phyloP scores from a whole-genome alignment of 2,888 invertebrate species.

The Phaonia tiefii region DNA sequence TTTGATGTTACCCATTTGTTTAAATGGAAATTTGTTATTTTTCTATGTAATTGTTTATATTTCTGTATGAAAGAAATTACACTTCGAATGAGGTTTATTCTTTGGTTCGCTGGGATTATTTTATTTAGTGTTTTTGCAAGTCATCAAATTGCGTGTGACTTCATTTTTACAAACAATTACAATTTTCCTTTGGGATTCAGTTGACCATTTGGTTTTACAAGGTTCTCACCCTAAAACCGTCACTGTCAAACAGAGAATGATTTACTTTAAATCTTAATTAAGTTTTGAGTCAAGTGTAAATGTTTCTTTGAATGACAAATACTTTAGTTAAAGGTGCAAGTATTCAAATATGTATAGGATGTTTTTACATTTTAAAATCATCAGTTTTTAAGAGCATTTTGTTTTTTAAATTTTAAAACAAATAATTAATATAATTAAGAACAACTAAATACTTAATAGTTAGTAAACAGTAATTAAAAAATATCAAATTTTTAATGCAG shows the following conservation, averaged over 20 bases:
- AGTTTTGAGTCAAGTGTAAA: not conserved
- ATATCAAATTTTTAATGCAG: too few relatives aligned
- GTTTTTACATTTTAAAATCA: too few relatives aligned
- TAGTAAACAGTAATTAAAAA: too few relatives aligned
- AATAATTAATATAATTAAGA: too few relatives aligned
- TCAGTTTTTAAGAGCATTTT: too few relatives aligned
- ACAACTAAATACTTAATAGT: too few relatives aligned
- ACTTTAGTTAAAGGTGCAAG: too few relatives aligned
- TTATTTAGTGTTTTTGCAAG: constrained; percentile 48
- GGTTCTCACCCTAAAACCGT: constrained; percentile 36
- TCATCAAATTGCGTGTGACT: constrained; percentile 56
- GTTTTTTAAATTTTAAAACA: too few relatives aligned
- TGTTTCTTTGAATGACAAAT: too few relatives aligned
- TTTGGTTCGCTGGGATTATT: not conserved
- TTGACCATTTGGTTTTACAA: too few relatives aligned
- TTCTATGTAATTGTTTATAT: constrained; percentile 32
- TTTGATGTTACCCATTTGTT: not conserved
- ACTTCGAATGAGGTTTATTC: constrained; percentile 18
- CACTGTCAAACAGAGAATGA: not conserved
- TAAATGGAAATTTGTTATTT: not conserved
- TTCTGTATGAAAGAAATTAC: constrained; percentile 27
- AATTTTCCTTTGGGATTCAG: too few relatives aligned
- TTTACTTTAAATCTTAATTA: not conserved
- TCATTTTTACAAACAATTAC: not conserved
- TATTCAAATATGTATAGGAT: too few relatives aligned